A percentile compares a stretch with the other conserved stretches of the same genome.
Evolutionary conservation across 2,888 invertebrate species (phyloP).

Genomic region (Drosophila robusta): DNA sequence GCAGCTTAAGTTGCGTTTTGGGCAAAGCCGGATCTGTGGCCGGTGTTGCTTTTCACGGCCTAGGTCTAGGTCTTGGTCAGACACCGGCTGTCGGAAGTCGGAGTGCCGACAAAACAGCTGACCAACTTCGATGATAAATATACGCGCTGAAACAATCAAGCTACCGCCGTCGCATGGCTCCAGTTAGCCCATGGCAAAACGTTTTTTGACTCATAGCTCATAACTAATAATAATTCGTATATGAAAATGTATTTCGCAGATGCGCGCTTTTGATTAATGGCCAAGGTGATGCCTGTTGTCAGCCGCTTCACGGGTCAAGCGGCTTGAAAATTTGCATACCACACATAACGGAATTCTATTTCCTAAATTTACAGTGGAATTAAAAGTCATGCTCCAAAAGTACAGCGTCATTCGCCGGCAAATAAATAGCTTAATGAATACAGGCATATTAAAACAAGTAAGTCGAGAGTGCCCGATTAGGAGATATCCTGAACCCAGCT

Average conservation of each 20-base stretch:
- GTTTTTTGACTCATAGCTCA: slow-evolving; percentile 47
- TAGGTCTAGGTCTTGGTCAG: slow-evolving; percentile 71
- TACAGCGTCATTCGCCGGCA: no score
- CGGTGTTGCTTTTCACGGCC: slow-evolving; percentile 58
- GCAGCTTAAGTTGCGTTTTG: not conserved
- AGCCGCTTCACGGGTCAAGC: not conserved
- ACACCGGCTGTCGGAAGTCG: slow-evolving; percentile 65
- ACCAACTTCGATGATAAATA: slow-evolving; percentile 71
- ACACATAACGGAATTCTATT: no score
- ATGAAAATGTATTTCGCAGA: slow-evolving; percentile 13
- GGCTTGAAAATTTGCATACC: no score
- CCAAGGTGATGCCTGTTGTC: slow-evolving; percentile 41
- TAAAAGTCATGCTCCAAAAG: no score
- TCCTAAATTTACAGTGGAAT: no score
- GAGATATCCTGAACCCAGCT: no score
- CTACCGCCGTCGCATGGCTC: slow-evolving; percentile 51
- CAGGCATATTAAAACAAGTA: no score
- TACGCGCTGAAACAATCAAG: slow-evolving; percentile 34
- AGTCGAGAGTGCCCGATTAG: no score
- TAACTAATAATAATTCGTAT: slow-evolving; percentile 37
- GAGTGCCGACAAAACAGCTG: slow-evolving; percentile 45
- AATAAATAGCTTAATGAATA: no score
- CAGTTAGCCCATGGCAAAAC: slow-evolving; percentile 57
- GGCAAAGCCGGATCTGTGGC: slow-evolving; percentile 16
- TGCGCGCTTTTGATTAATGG: slow-evolving; percentile 37